A percentile compares a stretch with the other conserved stretches of the same genome.
phyloP scores from a whole-genome alignment of 2,113 vertebrate genomes.

The Meleagris gallopavo region DNA sequence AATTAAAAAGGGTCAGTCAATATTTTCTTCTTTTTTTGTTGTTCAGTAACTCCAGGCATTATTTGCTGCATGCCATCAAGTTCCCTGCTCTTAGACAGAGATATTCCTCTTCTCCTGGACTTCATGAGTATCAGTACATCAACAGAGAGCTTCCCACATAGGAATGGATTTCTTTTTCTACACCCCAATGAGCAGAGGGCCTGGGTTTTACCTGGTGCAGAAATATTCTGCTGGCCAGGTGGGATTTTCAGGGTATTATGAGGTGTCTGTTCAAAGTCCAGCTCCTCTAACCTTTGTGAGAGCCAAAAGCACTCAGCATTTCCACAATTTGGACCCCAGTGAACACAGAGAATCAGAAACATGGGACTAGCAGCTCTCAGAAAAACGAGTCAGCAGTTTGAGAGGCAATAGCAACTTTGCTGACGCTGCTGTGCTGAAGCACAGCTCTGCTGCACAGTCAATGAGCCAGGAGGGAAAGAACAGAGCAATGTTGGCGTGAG shows the following conservation, averaged over 20 bases:
- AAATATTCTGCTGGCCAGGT: not conserved
- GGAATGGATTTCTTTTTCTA: not conserved
- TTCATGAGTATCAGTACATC: not conserved
- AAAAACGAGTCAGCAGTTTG: not conserved
- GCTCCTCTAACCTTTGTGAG: not conserved
- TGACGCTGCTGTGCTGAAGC: not conserved
- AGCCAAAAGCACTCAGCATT: not conserved
- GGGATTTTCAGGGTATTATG: not conserved
- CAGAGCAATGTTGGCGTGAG: not conserved
- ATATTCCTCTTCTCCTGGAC: not conserved
- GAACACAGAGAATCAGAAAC: not conserved
- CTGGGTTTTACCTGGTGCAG: not conserved
- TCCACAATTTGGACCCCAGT: not conserved
- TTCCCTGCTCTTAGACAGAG: not conserved
- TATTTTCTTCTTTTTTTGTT: slow-evolving; percentile 50
- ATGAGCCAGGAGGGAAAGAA: not conserved
- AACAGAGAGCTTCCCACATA: not conserved
- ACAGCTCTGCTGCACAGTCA: not conserved
- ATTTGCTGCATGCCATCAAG: slow-evolving; percentile 26
- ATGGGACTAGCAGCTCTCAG: not conserved
- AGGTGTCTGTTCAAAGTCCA: not conserved
- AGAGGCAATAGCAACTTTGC: not conserved
- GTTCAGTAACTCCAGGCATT: slow-evolving; percentile 20
- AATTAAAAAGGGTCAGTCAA: slow-evolving; percentile 51
- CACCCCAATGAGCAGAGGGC: not conserved